Percentiles rank a stretch among this genome's conserved stretches.
phyloP scores from a whole-genome alignment of 2,113 vertebrate species.

The Salvator merianae region DNA sequence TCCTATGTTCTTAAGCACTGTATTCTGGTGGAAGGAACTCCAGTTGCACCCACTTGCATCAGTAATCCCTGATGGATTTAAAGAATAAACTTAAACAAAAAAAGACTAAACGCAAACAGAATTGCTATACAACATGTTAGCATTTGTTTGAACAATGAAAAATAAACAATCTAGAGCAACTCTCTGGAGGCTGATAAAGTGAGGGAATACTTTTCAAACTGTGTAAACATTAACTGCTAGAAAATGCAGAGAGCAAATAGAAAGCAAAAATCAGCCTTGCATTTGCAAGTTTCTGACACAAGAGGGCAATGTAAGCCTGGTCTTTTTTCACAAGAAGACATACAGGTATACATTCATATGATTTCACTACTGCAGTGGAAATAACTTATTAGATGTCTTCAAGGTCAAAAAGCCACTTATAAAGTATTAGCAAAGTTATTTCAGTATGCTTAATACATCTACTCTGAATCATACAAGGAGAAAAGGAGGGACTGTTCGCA shows the following conservation, averaged over 20 bases:
- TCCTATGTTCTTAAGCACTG: no score
- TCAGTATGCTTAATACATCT: rapidly evolving
- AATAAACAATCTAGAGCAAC: no score
- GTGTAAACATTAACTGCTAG: not conserved
- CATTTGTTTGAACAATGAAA: no score
- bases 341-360: not conserved
- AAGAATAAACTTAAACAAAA: no score
- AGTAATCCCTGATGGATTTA: no score
- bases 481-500: no score
- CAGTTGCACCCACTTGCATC: no score
- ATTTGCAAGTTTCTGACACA: constrained; percentile 36
- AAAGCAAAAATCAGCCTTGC: not conserved
- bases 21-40: no score
- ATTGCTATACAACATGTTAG: no score
- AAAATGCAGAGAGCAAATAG: not conserved
- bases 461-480: not conserved
- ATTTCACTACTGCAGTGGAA: not conserved
- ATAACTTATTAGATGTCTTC: not conserved
- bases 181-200: not conserved
- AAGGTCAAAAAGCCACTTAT: not conserved
- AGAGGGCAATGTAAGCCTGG: constrained; percentile 64
- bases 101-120: no score
- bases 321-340: not conserved
- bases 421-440: rapidly evolving
- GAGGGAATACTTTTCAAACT: not conserved